Evolutionary conservation across 1,140 invertebrate species (phyloP).

Genomic region (Contarinia nasturtii): DNA sequence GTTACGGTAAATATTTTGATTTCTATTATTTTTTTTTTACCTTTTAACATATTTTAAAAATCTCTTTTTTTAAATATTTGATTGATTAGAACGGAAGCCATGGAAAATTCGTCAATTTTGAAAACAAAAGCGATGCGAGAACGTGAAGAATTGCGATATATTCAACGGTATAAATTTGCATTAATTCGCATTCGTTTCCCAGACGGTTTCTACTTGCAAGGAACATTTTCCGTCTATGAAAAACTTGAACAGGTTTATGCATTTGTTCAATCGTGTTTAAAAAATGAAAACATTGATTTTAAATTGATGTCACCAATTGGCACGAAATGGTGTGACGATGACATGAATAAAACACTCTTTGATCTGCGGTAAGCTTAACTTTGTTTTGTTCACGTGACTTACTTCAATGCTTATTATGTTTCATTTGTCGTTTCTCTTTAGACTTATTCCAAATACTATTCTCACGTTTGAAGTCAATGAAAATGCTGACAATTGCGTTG

Average conservation of each 20-base stretch:
- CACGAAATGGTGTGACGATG: constrained; percentile 36
- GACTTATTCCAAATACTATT: constrained; percentile 54
- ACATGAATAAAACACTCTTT: constrained; percentile 39
- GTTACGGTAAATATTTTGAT: constrained; percentile 29
- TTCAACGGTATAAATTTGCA: constrained; percentile 67
- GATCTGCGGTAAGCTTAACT: constrained; percentile 30
- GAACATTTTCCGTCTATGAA: constrained; percentile 66
- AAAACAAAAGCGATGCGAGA: constrained; percentile 86
- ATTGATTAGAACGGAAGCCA: constrained; percentile 55
- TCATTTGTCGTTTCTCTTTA: constrained; percentile 2
- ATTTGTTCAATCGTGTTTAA: constrained; percentile 53
- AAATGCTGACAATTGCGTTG: constrained; percentile 28
- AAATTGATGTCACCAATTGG: constrained; percentile 39
- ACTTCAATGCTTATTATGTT: no score
- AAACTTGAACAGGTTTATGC: constrained; percentile 44
- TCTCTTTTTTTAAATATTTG: background rate
- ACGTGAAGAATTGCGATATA: constrained; percentile 57
- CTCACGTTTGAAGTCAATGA: constrained; percentile 41
- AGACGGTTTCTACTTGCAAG: constrained; percentile 67
- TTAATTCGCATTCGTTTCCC: constrained; percentile 73
- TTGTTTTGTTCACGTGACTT: no score
- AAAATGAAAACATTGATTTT: constrained; percentile 42
- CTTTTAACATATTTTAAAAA: background rate
- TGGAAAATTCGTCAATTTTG: constrained; percentile 63
- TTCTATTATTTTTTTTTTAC: constrained; percentile 1